Evolutionary conservation across 2,888 invertebrate genomes (phyloP).

Genomic region (Axea sp.): DNA sequence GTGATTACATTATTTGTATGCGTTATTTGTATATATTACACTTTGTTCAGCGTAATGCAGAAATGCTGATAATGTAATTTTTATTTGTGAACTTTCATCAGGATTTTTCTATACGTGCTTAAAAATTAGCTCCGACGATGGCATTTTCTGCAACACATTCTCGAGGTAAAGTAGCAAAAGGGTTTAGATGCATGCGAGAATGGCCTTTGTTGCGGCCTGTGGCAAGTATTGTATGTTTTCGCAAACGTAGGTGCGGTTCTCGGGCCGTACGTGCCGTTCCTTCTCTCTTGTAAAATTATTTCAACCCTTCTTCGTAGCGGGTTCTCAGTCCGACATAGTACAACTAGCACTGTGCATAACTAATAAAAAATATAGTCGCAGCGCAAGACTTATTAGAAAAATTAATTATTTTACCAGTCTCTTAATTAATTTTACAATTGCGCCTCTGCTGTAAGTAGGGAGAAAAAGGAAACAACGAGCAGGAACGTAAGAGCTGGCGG

Average conservation of each 20-base stretch:
- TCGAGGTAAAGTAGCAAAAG: constrained; percentile 31
- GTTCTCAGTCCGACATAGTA: constrained; percentile 57
- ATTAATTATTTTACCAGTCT: constrained; percentile 79
- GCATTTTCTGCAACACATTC: constrained; percentile 49
- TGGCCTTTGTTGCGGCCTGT: constrained; percentile 76
- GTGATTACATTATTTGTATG: constrained; percentile 9
- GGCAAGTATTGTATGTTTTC: constrained; percentile 72
- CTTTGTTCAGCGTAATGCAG: constrained; percentile 10
- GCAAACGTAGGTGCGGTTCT: constrained; percentile 77
- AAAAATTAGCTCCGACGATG: constrained; percentile 31
- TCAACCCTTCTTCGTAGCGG: constrained; percentile 69
- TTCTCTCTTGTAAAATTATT: constrained; percentile 77
- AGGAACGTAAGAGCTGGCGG: constrained; percentile 32
- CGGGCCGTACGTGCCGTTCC: constrained; percentile 68
- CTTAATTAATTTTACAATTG: constrained; percentile 79
- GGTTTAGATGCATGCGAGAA: constrained; percentile 58
- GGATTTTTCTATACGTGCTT: constrained; percentile 4
- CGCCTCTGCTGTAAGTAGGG: constrained; percentile 59
- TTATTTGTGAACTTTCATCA: constrained; percentile 12
- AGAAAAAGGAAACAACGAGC: constrained; percentile 30
- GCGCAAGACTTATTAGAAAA: constrained; percentile 79
- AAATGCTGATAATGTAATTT: constrained; percentile 37
- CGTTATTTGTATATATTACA: too few species aligned
- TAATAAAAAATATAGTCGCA: constrained; percentile 73
- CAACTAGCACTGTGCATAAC: constrained; percentile 53